Percentiles rank a stretch among this genome's conserved stretches.
phyloP scores from a whole-genome alignment of 2,888 invertebrate species.

The Galeopsomyia nigrocyanea region DNA sequence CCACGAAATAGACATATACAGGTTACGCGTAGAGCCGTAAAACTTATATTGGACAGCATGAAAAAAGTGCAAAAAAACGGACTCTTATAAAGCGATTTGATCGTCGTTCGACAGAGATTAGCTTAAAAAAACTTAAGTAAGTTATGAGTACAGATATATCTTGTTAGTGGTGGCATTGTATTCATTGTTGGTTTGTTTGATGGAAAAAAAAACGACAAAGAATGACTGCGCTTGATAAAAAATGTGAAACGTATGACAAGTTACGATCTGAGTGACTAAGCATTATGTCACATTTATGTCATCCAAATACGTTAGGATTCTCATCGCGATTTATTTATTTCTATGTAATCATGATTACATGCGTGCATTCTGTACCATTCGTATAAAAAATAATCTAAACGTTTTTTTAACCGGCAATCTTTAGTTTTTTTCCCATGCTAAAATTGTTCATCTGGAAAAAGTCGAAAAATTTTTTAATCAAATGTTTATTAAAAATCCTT shows the following conservation, averaged over 20 bases:
- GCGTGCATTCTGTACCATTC: too few species aligned
- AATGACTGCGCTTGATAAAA: neutral
- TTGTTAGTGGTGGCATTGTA: conserved; percentile 15
- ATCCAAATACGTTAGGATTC: conserved; percentile 9
- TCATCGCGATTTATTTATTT: neutral
- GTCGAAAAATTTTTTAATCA: too few species aligned
- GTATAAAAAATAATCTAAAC: too few species aligned
- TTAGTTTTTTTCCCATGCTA: too few species aligned
- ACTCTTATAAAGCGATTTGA: conserved; percentile 11
- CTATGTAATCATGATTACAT: too few species aligned
- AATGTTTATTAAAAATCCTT: too few species aligned
- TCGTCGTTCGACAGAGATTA: neutral
- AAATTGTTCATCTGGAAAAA: too few species aligned
- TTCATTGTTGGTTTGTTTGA: conserved; percentile 5
- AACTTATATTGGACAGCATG: neutral
- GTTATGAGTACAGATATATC: conserved; percentile 35
- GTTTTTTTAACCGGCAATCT: too few species aligned
- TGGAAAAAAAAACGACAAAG: conserved; percentile 2
- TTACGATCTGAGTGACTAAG: conserved; percentile 5
- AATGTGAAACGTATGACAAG: conserved; percentile 19
- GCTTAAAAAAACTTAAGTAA: conserved; percentile 22
- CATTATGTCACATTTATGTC: conserved; percentile 7
- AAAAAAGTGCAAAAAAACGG: neutral
- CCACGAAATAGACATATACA: conserved; percentile 10
- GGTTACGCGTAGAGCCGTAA: neutral